Percentiles rank a stretch among this genome's conserved stretches.
Conservation (phyloP, 1,140 invertebrate genomes). For the Zelostemma sp. region DNA sequence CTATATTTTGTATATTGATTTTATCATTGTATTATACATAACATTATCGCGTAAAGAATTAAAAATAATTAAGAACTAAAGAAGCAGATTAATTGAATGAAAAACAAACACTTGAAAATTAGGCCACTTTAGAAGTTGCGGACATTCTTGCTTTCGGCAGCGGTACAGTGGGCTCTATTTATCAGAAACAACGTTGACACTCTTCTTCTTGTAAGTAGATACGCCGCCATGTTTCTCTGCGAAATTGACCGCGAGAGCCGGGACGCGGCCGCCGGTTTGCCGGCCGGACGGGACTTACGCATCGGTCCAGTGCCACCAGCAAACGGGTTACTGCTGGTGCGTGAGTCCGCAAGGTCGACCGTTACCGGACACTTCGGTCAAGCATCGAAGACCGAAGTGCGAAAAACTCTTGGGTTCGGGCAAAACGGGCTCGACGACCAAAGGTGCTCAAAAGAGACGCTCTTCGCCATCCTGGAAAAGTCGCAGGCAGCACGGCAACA, state of each 20-base stretch:
- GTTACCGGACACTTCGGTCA: conserved; percentile 80
- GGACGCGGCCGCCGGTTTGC: conserved; percentile 78
- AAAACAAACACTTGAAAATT: no score
- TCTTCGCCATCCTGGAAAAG: conserved; percentile 60
- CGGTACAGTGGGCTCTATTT: no score
- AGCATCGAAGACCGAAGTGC: conserved; percentile 79
- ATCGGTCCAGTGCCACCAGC: conserved; percentile 84
- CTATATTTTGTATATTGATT: no score
- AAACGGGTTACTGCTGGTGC: conserved; percentile 86
- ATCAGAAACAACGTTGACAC: no score
- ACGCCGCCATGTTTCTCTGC: conserved; percentile 71
- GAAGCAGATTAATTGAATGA: no score
- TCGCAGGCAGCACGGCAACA: conserved; percentile 52
- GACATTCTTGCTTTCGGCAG: no score
- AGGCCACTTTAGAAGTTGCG: no score
- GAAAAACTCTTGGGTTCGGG: conserved; percentile 9
- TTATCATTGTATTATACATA: no score
- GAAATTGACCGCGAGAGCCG: conserved; percentile 52
- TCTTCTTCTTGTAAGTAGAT: no score
- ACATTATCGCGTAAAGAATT: no score
- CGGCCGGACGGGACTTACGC: conserved; percentile 85
- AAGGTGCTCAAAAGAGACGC: conserved; percentile 55
- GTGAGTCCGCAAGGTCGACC: conserved; percentile 84
- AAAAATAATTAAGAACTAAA: no score
- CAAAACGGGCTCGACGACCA: conserved; percentile 47